Base-by-base conservation (phyloP, 2,888 invertebrate genomes). In the Xestia ashworthii region DNA sequence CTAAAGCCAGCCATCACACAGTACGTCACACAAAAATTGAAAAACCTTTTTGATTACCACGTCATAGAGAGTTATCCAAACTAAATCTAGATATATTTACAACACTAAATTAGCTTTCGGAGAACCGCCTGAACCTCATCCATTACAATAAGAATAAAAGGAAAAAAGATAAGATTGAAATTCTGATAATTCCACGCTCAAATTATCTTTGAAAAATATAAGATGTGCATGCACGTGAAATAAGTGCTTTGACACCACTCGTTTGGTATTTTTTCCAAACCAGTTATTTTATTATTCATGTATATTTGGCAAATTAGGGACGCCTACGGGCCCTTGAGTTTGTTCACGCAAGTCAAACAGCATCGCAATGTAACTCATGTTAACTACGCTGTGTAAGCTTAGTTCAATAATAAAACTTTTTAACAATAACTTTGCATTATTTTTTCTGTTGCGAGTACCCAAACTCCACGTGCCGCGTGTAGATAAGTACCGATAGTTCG, bases 161-260 rank as follows among this genome's bases (percentile, higher is more conserved):
- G 25, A 77, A 41, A 76, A 76, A 0, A 16, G 76, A 25, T 48
- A 32, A 41, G 14, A 19, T n/a, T 77, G n/a, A 48, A 64, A 64
- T 69, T 65, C 16, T 32, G n/a, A 65, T 25, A 55, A 64, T 19
- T 32, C 2, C 32, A 64, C 14, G 19, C 32, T 64, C 14, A 5
- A 53, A 76, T 65, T 62, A 50, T 38, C 25, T 70, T 53, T 1
- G 12, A 70, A 64, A 46, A 46, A 53, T 68, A 46, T 58, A 4
- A 19, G 50, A 50, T 50, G 46, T 62, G 44, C 41, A 44, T 50
- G 41, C 38, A 48, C 11, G 53, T 70, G 53, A 82, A 71, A 64
- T 60, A 68, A 69, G 32, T 22, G 22, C 6, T 41, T 60, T 50
- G 58, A 66, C 38, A 22, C 46, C 44, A 14, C 19, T 22, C n/a